Conservation (phyloP, 53 echinoderm and acorn worm genomes). For the Hippasteria phrygiana region DNA sequence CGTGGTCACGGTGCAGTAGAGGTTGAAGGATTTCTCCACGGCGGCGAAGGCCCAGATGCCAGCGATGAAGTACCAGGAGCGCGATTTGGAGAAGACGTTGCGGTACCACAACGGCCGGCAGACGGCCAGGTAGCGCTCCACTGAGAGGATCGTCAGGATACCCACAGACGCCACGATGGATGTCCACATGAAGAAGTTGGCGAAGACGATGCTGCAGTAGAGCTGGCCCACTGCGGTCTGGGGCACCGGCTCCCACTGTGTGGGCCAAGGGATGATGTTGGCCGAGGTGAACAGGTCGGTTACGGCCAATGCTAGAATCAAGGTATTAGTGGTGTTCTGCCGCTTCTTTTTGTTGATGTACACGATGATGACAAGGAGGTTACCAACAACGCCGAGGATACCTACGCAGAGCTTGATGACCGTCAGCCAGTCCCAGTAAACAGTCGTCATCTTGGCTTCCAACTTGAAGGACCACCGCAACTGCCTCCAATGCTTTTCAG, state of each 20-base stretch:
- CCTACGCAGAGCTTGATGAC: constrained; percentile 64
- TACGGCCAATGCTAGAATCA: constrained; percentile 68
- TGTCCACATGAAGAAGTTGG: constrained; percentile 14
- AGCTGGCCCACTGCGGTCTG: neutral
- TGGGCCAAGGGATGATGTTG: constrained; percentile 69
- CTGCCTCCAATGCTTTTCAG: neutral
- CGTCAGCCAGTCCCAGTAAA: constrained; percentile 69
- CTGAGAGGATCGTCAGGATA: constrained; percentile 1
- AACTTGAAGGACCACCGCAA: neutral
- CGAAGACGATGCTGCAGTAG: constrained; percentile 8
- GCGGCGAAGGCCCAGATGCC: constrained; percentile 45
- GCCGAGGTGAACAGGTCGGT: constrained; percentile 70
- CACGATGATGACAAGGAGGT: constrained; percentile 62
- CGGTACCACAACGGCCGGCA: constrained; percentile 7
- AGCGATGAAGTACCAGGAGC: constrained; percentile 7
- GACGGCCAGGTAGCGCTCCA: constrained; percentile 44
- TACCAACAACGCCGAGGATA: constrained; percentile 62
- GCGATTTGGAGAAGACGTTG: neutral
- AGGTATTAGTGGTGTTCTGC: constrained; percentile 65
- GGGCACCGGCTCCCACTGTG: neutral
- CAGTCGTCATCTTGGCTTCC: neutral
- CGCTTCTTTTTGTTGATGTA: constrained; percentile 55
- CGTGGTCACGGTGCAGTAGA: constrained; percentile 11
- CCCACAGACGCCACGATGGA: constrained; percentile 21
- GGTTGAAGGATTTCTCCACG: constrained; percentile 56